These are phyloP conservation scores for Scotopteryx bipunctaria DNA, from an alignment of 2,888 invertebrate species.

Conservation along the genomic window DNA sequence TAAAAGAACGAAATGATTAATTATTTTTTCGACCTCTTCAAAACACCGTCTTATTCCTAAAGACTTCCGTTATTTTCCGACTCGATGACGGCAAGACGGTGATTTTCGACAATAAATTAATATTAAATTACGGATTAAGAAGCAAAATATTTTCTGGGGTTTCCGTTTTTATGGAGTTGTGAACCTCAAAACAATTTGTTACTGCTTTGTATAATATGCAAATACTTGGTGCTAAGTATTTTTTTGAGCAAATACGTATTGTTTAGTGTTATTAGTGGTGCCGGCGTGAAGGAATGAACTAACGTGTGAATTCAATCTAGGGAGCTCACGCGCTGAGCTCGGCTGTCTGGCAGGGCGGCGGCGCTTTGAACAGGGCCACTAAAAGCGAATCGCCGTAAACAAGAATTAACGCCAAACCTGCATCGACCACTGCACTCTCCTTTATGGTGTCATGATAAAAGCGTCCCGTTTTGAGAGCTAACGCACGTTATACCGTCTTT, in stretches of 20 bases:
- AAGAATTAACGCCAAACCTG: slow-evolving; percentile 78
- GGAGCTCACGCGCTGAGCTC: slow-evolving; percentile 47
- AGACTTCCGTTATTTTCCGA: slow-evolving; percentile 82
- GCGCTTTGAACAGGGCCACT: slow-evolving; percentile 66
- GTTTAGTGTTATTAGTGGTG: slow-evolving; percentile 10
- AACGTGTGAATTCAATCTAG: slow-evolving; percentile 53
- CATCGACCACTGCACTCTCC: slow-evolving; percentile 75
- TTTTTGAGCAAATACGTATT: not conserved
- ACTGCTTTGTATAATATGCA: not conserved
- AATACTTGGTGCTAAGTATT: no score
- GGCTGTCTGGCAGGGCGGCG: slow-evolving; percentile 29
- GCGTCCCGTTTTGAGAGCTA: slow-evolving; percentile 61
- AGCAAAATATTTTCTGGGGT: slow-evolving; percentile 54
- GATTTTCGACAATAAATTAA: slow-evolving; percentile 77
- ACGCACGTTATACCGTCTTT: slow-evolving; percentile 41
- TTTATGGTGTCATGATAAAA: slow-evolving; percentile 76
- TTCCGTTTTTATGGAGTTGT: slow-evolving; percentile 10
- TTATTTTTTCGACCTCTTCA: slow-evolving; percentile 80
- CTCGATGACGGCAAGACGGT: slow-evolving; percentile 75
- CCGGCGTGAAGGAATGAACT: slow-evolving; percentile 25
- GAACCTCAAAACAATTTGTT: slow-evolving; percentile 1
- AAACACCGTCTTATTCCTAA: slow-evolving; percentile 81
- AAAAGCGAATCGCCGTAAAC: slow-evolving; percentile 81
- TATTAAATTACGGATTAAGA: slow-evolving; percentile 73
- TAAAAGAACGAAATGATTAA: slow-evolving; percentile 80